Evolutionary conservation across 2,113 vertebrate genomes (phyloP), one percentile per base, ranked within the genome.

Genomic region (Electrona antarctica): DNA sequence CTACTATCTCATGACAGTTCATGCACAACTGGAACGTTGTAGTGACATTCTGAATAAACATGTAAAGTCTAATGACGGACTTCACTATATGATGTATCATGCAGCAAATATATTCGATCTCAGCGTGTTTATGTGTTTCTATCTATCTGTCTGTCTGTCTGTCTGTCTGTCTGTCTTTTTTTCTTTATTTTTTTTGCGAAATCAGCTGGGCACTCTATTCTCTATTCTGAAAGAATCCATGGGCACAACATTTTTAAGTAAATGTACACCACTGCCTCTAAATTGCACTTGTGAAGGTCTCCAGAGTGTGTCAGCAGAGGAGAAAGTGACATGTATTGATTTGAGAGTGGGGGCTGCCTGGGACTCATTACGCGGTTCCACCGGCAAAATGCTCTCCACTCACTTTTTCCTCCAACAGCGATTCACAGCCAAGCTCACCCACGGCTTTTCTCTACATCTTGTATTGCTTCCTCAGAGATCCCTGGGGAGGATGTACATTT

Each of bases 251-350:
- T 21, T 21, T 21, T 21, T 21, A 21, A 21, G 21, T 21, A 21
- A 21, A 21, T 21, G 21, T 21, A 21, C 21, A 21, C 21, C 21
- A 21, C 21, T 66, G 79, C 74, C 64, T 76, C 54, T 89, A 81
- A 21, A 86, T 87, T 84, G 83, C 83, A 77, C 82, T 83, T 76
- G 58, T 41, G 83, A 77, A 77, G 71, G 71, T 77, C 77, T 88
- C 63, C 29, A 56, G 67, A 73, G 64, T 76, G 63, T 78, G 47
- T 83, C 86, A 87, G 85, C 78, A 87, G 60, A 79, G 73, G 62
- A 48, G 60, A 72, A 72, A 76, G 76, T 71, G 85, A 77, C 73
- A 67, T 2, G 48, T 76, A 89, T 86, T 75, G 87, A 88, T 87
- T 77, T 50, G 57, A 70, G 83, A 85, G 81, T 58, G 74, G 67